A percentile compares a stretch with the other conserved stretches of the same genome.
Conservation (phyloP, 2,797 vertebrate species). For the Mormyrus proboscirostris region DNA sequence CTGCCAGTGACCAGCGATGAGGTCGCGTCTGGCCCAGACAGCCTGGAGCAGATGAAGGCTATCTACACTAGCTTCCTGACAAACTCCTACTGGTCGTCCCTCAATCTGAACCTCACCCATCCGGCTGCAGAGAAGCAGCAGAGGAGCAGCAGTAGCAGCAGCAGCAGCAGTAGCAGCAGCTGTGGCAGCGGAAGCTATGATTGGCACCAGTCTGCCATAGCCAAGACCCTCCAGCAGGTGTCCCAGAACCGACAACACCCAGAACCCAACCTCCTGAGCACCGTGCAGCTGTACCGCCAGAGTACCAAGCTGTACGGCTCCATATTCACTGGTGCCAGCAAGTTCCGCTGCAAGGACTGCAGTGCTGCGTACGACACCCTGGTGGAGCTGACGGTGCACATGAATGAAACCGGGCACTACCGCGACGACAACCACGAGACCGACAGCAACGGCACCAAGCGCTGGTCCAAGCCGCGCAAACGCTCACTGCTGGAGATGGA, state of each 20-base stretch:
- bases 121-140: constrained; percentile 69
- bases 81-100: constrained; percentile 88
- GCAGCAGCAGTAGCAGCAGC: constrained; percentile 86
- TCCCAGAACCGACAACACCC: constrained; percentile 71
- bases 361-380: constrained; percentile 94
- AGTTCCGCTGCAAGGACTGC: constrained; percentile 97
- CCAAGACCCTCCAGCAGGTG: constrained; percentile 84
- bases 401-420: constrained; percentile 98
- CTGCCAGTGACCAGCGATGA: constrained; percentile 59
- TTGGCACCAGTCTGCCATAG: constrained; percentile 96
- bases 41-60: constrained; percentile 96
- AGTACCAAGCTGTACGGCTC: constrained; percentile 94
- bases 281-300: constrained; percentile 92
- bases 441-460: constrained; percentile 77
- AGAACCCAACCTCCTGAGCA: constrained; percentile 91
- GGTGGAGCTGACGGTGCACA: constrained; percentile 96
- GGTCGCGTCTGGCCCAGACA: constrained; percentile 72
- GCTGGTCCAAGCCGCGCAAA: constrained; percentile 97
- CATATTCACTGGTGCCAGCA: constrained; percentile 96
- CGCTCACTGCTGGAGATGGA: constrained; percentile 97
- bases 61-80: constrained; percentile 95
- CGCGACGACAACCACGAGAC: constrained; percentile 95
- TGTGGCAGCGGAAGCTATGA: constrained; percentile 88
- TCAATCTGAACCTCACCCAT: constrained; percentile 75
- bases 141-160: constrained; percentile 51